phyloP scores from a whole-genome alignment of 2,797 vertebrate species.

The Xyrichtys novacula region DNA sequence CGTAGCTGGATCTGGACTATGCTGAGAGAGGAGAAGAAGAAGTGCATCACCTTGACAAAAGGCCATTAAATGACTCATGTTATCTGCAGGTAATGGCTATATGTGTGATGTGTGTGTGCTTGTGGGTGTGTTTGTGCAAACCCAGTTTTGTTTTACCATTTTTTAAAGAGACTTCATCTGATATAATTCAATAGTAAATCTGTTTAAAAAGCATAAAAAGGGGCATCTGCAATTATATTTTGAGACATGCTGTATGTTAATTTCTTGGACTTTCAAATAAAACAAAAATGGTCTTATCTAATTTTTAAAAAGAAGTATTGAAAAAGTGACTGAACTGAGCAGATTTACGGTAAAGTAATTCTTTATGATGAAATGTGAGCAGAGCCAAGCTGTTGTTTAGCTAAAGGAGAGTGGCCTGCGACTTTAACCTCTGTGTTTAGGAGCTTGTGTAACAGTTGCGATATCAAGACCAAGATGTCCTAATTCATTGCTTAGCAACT shows the following conservation, averaged over 20 bases:
- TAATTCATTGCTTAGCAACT: slow-evolving; percentile 50
- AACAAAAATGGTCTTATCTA: background rate
- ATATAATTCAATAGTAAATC: slow-evolving; percentile 1
- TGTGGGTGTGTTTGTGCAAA: background rate
- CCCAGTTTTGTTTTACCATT: too few species aligned
- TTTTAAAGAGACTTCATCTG: too few species aligned
- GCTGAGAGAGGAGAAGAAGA: slow-evolving; percentile 4
- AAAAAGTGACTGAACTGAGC: slow-evolving; percentile 2
- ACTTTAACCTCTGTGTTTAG: slow-evolving; percentile 45
- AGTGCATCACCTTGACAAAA: slow-evolving; percentile 1
- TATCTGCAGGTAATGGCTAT: slow-evolving; percentile 5
- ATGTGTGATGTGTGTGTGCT: slow-evolving; percentile 3
- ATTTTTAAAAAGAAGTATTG: background rate
- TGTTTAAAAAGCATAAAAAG: too few species aligned
- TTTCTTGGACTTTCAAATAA: background rate
- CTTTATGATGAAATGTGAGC: slow-evolving; percentile 29
- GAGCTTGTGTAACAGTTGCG: slow-evolving; percentile 51
- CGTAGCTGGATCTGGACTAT: background rate
- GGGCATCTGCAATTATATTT: background rate
- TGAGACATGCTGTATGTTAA: background rate
- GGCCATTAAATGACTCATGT: slow-evolving; percentile 2
- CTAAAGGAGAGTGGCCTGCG: slow-evolving; percentile 27
- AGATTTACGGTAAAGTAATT: slow-evolving; percentile 4
- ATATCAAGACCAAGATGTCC: slow-evolving; percentile 51
- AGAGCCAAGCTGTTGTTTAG: slow-evolving; percentile 30